A percentile compares a stretch with the other conserved stretches of the same genome.
These are phyloP conservation scores for Heliconius cydno DNA, from an alignment of 2,888 invertebrate genomes.

Conservation along the genomic window DNA sequence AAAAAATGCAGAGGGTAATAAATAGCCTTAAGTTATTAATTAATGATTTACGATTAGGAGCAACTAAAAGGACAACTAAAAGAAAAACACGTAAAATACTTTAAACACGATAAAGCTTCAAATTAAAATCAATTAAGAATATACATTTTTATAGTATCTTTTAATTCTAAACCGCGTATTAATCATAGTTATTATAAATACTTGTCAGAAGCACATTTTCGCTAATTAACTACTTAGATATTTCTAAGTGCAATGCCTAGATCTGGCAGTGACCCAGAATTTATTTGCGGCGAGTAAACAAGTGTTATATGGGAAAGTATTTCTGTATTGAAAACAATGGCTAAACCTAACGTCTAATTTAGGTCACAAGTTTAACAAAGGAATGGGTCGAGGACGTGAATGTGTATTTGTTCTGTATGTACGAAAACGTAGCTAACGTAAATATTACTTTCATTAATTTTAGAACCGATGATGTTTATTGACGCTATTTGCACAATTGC, in stretches of 20 bases:
- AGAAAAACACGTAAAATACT: too few species aligned
- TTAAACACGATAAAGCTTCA: too few species aligned
- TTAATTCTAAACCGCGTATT: background rate
- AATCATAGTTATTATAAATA: background rate
- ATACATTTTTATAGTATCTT: background rate
- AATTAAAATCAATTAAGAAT: background rate
- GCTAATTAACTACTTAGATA: constrained; percentile 18
- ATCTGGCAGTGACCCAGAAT: constrained; percentile 46
- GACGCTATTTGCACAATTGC: background rate
- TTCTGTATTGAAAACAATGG: constrained; percentile 42
- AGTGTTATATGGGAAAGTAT: constrained; percentile 42
- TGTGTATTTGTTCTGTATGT: background rate
- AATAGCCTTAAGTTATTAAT: too few species aligned
- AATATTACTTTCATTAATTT: background rate
- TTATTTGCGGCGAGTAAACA: constrained; percentile 36
- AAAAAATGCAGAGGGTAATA: too few species aligned
- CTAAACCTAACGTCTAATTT: constrained; percentile 30
- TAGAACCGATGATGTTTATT: background rate
- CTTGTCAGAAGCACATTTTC: background rate
- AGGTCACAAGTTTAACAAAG: constrained; percentile 36
- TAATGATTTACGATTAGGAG: too few species aligned
- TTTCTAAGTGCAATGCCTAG: constrained; percentile 40
- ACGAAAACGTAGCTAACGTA: background rate
- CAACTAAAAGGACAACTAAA: too few species aligned
- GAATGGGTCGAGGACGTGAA: constrained; percentile 30